Conservation (phyloP, 2,113 vertebrate species). For the Calypte anna region DNA sequence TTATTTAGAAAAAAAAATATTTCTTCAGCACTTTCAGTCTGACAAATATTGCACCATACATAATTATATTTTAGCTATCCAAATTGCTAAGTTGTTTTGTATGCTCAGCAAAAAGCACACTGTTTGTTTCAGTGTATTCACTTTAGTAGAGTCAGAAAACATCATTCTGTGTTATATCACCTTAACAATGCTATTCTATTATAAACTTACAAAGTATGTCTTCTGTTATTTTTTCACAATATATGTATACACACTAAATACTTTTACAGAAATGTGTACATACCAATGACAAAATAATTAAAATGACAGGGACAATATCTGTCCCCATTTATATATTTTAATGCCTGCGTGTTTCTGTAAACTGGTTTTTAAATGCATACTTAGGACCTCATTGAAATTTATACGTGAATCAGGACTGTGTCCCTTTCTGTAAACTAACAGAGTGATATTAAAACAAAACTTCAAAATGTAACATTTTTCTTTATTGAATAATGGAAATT, state of each 20-base stretch:
- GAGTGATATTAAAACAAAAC: constrained; percentile 8
- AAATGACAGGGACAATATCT: constrained; percentile 30
- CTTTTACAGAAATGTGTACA: neutral
- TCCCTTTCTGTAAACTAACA: neutral
- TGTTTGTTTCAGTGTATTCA: neutral
- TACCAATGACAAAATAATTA: neutral
- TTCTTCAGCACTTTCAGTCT: neutral
- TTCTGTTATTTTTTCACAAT: constrained; percentile 16
- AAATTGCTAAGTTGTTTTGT: neutral
- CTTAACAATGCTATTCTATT: constrained; percentile 10
- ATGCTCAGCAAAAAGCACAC: neutral
- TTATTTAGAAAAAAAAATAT: neutral
- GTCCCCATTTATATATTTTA: constrained; percentile 36
- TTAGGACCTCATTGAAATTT: constrained; percentile 30
- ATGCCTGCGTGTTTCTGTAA: constrained; percentile 26
- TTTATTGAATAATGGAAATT: neutral
- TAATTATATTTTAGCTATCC: constrained; percentile 14
- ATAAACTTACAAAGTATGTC: constrained; percentile 4
- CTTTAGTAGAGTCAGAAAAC: neutral
- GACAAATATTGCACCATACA: neutral
- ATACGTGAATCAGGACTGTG: neutral
- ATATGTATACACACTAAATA: neutral
- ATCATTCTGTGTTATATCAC: constrained; percentile 5
- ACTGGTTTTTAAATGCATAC: constrained; percentile 24
- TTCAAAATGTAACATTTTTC: neutral